Base-by-base conservation (phyloP, 2,113 vertebrate genomes). In the Onychostruthus taczanowskii region DNA sequence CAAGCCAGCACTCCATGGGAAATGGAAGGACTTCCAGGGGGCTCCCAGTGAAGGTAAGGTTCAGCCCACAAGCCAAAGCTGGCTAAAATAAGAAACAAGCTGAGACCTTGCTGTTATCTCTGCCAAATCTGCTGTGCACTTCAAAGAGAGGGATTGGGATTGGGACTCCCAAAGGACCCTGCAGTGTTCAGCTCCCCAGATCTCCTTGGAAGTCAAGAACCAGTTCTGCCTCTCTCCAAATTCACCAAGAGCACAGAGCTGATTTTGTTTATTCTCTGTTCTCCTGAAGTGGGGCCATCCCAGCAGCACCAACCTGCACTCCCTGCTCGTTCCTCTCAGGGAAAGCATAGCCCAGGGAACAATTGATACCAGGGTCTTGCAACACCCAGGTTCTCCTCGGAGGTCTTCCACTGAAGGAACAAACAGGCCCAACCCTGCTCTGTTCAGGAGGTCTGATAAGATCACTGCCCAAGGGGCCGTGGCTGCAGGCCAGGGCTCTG, bases 381-480 rank as follows among this genome's bases (percentile, higher is more conserved):
- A 95, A 93, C 90, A 94, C 76, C 41, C 88, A 49, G 56, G 37
- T 13, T 96, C 95, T 97, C 95, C 92, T 96, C 43, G 92, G 96
- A 97, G 96, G 96, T 96, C 96, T 89, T 80, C 84, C 80, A 89
- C 50, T 1, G 61, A 22, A 84, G 94, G 82, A 93, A 68, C 90
- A 96, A 95, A 96, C 93, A 96, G 95, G 95, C 93, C 95, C 95
- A 97, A 94, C 90, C 92, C 90, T 95, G 86, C 92, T 96, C 90
- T 87, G 92, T 95, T 96, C 52, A 92, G 93, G 95, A 96, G 96
- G 88, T 93, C 90, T 94, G 95, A 96, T 96, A 96, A 94, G 80
- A 97, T 97, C 95, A 28, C 83, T 93, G 93, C 94, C 86, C 94
- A 84, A 75, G 90, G 94, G 91, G 92, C 94, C 21, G 26, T 96